Conservation (phyloP, 1,140 invertebrate species). For the Drosophila ercepeae region DNA sequence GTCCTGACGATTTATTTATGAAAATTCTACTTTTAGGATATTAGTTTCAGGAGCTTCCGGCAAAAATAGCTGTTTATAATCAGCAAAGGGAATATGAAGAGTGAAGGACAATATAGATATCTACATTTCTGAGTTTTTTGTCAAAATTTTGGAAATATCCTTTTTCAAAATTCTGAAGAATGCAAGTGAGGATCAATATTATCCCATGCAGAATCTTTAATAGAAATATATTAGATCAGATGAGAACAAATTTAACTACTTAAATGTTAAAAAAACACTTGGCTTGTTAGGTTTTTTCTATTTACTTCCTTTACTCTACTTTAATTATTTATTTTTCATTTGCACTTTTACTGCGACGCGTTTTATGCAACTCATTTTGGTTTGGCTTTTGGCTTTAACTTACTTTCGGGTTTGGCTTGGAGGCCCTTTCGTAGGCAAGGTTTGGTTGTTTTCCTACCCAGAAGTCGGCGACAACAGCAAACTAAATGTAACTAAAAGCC, state of each 20-base stretch:
- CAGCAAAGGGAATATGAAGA: no score
- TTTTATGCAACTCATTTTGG: constrained; percentile 45
- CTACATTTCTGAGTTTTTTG: no score
- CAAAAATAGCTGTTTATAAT: neutral
- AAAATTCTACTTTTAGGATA: constrained; percentile 30
- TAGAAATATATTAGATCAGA: no score
- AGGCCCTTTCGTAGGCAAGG: constrained; percentile 17
- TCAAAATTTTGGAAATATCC: no score
- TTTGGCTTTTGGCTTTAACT: constrained; percentile 15
- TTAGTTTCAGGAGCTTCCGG: neutral
- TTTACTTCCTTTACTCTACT: neutral
- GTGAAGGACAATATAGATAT: no score
- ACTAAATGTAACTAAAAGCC: constrained; percentile 71
- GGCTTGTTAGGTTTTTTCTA: neutral
- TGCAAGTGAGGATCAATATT: no score
- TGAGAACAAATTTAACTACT: neutral
- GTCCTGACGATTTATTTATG: constrained; percentile 22
- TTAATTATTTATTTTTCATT: constrained; percentile 41
- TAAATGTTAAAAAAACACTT: neutral
- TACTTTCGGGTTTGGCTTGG: no score
- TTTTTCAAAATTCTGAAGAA: no score
- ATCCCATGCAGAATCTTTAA: no score
- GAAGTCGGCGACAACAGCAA: constrained; percentile 42
- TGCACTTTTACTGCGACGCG: constrained; percentile 27
- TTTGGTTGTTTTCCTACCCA: constrained; percentile 19